Evolutionary conservation across 2,113 vertebrate genomes (phyloP).

Genomic region (Stigmatopora argus): DNA sequence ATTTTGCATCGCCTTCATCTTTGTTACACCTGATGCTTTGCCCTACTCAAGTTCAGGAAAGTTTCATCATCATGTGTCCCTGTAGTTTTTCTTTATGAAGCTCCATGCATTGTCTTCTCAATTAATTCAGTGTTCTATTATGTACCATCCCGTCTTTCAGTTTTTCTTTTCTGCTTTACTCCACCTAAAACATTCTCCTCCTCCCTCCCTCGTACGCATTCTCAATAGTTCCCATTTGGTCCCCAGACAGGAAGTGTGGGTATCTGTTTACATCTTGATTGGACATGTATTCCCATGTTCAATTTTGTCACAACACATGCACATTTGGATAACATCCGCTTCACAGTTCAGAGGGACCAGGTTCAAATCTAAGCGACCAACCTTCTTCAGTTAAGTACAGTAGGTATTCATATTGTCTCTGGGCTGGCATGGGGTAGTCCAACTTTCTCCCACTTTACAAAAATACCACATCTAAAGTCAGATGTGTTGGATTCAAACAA

Average conservation of each 20-base stretch:
- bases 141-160: constrained; percentile 1
- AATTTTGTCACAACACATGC: background rate
- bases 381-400: background rate
- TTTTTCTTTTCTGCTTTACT: constrained; percentile 8
- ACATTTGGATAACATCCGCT: background rate
- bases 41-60: background rate
- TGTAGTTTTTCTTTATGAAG: background rate
- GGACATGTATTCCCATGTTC: constrained; percentile 11
- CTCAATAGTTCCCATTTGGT: constrained; percentile 32
- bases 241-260: constrained; percentile 57
- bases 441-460: no score
- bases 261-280: constrained; percentile 53
- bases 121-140: background rate
- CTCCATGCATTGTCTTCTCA: background rate
- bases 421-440: background rate
- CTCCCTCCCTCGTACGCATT: constrained; percentile 35
- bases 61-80: constrained; percentile 8
- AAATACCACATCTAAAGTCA: no score
- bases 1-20: constrained; percentile 10
- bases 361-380: background rate
- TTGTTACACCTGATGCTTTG: background rate
- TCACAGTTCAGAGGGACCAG: background rate
- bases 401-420: background rate
- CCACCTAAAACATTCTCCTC: constrained; percentile 25
- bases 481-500: no score